Evolutionary conservation across 1,140 invertebrate species (phyloP).

Genomic region (Pseudomyrmex flavicornis): DNA sequence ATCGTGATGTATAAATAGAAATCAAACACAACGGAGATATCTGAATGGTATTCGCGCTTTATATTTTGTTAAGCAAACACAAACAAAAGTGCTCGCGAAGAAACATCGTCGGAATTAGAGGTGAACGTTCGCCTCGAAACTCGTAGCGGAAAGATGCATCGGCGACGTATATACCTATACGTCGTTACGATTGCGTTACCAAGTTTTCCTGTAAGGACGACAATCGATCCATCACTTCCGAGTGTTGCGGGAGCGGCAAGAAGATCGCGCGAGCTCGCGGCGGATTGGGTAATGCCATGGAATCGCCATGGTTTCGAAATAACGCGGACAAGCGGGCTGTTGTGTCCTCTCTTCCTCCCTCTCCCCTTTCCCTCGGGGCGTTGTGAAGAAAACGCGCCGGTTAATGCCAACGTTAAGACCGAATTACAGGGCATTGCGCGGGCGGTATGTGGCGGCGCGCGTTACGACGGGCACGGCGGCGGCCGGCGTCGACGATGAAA

Average conservation of each 20-base stretch:
- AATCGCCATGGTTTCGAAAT: constrained; percentile 45
- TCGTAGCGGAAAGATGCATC: not conserved
- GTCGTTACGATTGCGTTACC: not conserved
- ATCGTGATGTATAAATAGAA: not conserved
- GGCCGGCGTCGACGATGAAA: constrained; percentile 72
- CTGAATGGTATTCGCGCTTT: no score
- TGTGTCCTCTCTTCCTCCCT: not conserved
- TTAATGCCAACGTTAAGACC: constrained; percentile 42
- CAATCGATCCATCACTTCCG: constrained; percentile 50
- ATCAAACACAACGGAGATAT: not conserved
- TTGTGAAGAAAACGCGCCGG: constrained; percentile 32
- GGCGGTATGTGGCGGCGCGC: constrained; percentile 39
- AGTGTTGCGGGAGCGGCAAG: not conserved
- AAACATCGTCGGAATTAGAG: no score
- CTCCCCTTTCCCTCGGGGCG: not conserved
- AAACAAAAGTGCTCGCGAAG: no score
- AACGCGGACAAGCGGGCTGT: not conserved
- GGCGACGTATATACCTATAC: not conserved
- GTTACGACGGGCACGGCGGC: constrained; percentile 57
- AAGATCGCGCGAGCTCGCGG: constrained; percentile 14
- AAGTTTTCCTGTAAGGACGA: constrained; percentile 13
- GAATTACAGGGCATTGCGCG: constrained; percentile 63
- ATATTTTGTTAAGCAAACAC: no score
- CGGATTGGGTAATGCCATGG: not conserved
- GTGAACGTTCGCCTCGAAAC: no score